Percentiles rank a stretch among this genome's conserved stretches.
phyloP scores from a whole-genome alignment of 2,113 vertebrate species.

The Ceyx cyanopectus region DNA sequence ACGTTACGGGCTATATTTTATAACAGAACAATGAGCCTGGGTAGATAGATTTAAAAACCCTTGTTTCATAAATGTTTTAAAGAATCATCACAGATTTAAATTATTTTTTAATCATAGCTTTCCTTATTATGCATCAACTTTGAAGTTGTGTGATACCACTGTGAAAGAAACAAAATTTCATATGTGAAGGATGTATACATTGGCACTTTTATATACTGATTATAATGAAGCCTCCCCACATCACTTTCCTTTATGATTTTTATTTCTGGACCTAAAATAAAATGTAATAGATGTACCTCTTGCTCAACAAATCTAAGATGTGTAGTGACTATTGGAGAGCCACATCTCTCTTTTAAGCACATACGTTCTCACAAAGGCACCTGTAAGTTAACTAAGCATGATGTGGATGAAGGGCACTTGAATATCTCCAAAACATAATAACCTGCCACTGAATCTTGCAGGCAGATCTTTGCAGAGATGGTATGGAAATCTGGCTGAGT shows the following conservation, averaged over 20 bases:
- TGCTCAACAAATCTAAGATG: neutral
- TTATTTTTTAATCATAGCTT: neutral
- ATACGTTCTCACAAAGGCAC: neutral
- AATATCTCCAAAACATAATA: neutral
- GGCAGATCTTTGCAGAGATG: neutral
- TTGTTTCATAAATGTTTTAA: slow-evolving; percentile 23
- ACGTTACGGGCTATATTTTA: slow-evolving; percentile 16
- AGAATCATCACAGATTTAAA: neutral
- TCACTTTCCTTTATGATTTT: neutral
- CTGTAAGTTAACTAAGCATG: neutral
- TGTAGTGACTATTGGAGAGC: fast-evolving
- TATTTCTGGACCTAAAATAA: neutral
- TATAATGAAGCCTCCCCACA: neutral
- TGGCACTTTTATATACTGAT: neutral
- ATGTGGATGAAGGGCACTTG: neutral
- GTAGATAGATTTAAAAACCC: neutral
- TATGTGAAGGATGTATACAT: neutral
- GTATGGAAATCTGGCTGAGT: neutral
- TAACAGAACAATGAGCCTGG: neutral
- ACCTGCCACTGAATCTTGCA: neutral
- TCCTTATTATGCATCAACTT: neutral
- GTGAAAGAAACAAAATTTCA: neutral
- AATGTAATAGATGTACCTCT: neutral
- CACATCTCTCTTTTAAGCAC: neutral
- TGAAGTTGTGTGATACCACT: neutral